Evolutionary conservation across 2,113 vertebrate genomes (phyloP), one percentile per base, ranked within the genome.

Genomic region (Gadus chalcogrammus): DNA sequence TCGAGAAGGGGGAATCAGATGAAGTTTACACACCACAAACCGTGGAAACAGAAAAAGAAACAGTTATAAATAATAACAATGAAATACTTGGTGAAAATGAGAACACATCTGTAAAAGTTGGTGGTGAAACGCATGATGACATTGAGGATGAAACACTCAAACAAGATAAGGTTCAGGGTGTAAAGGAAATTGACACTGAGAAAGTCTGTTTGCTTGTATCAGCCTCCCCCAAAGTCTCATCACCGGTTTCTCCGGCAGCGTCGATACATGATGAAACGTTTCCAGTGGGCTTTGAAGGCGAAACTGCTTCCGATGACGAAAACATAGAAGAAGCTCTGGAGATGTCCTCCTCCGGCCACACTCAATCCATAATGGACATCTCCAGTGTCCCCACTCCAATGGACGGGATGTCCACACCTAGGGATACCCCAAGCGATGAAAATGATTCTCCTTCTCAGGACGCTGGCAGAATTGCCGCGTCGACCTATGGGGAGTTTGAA

Each of bases 321-420:
- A 91, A 96, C 28, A 91, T 91, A 76, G 95, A 97, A 83, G 93
- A 97, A 77, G 91, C 91, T 3, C 93, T 89, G 18, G 95, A 97
- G 64, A 95, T 96, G 76, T 95, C 93, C 83, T 95, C 93, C 42
- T 97, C 95, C 13, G 94, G 94, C 68, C 94, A 94, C 55, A 95
- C 95, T 48, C 95, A 95, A 75, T 98, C 95, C n/a, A 97, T 94
- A 60, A 94, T 95, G 18, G 95, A 98, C 89, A 95, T 97, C 79
- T 96, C 95, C 53, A 96, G 95, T 82, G 94, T 95, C 75, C 95
- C 95, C 63, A 95, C 97, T 62, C 95, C 95, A n/a, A 93, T 97
- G 91, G 96, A 98, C 83, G 95, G 94, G 79, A 97, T 97, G 96
- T 94, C 94, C 1, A 98, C 95, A 70, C 94, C 96, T 3, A 93